Percentiles rank a stretch among this genome's conserved stretches.
phyloP scores from a whole-genome alignment of 2,797 vertebrate species.

The Mus spretus region DNA sequence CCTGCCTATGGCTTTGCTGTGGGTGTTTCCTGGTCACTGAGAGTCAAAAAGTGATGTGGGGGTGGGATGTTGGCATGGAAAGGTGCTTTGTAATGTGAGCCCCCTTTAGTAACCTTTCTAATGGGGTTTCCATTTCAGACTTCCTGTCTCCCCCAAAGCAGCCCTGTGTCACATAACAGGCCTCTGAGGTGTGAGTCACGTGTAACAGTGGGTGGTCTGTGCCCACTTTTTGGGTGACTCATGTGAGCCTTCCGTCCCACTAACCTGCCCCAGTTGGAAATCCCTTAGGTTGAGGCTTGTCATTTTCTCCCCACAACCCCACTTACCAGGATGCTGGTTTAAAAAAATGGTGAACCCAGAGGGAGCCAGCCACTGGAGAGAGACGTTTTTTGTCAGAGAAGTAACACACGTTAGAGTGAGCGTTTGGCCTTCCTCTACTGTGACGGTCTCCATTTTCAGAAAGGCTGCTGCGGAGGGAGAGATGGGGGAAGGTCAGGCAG shows the following conservation, averaged over 20 bases:
- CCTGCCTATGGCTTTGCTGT: not conserved
- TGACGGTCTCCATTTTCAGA: constrained; percentile 23
- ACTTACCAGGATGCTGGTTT: constrained; percentile 85
- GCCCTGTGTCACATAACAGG: not conserved
- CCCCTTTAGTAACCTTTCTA: constrained; percentile 47
- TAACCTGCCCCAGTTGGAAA: constrained; percentile 50
- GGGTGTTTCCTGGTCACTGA: not conserved
- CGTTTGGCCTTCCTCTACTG: constrained; percentile 85
- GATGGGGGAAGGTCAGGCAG: not conserved
- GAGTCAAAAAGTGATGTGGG: constrained; percentile 38
- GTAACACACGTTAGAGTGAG: constrained; percentile 81
- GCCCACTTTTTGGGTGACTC: constrained; percentile 57
- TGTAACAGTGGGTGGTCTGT: not conserved
- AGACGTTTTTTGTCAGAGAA: fast-evolving
- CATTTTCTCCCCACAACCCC: not conserved
- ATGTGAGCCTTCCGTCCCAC: constrained; percentile 39
- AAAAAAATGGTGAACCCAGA: constrained; percentile 86
- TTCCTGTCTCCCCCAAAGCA: constrained; percentile 78
- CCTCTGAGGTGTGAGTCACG: constrained; percentile 14
- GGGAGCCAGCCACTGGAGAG: constrained; percentile 87
- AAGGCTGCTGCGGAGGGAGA: constrained; percentile 79
- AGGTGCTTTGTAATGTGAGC: constrained; percentile 34
- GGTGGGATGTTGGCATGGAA: not conserved
- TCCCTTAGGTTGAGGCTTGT: not conserved
- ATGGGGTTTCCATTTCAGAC: constrained; percentile 80